A percentile compares a stretch with the other conserved stretches of the same genome.
Conservation (phyloP, 2,888 invertebrate species). For the Cristatella mucedo region DNA sequence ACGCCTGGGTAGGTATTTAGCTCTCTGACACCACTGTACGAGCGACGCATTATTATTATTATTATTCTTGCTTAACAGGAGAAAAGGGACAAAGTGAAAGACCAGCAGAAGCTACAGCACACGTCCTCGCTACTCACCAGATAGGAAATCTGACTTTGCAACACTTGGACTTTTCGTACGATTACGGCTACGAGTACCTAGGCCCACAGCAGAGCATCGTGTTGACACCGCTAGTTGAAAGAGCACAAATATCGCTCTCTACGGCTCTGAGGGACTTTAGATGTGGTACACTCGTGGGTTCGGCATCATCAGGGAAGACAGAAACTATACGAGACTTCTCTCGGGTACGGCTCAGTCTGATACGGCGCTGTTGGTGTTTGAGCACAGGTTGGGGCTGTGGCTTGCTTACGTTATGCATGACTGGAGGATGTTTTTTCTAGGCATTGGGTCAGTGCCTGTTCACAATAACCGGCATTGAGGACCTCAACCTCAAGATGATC, state of each 20-base stretch:
- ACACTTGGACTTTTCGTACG: too few relatives aligned
- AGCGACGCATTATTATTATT: too few relatives aligned
- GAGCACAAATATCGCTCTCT: slow-evolving; percentile 28
- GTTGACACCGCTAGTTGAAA: slow-evolving; percentile 30
- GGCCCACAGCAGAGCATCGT: slow-evolving; percentile 23
- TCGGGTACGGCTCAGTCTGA: slow-evolving; percentile 18
- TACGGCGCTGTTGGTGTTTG: neutral
- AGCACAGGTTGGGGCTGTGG: neutral
- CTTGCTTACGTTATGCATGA: too few relatives aligned
- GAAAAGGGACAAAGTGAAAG: too few relatives aligned
- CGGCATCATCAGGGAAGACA: slow-evolving; percentile 28
- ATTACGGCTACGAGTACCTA: slow-evolving; percentile 25
- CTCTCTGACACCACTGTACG: too few relatives aligned
- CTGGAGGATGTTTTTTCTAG: slow-evolving; percentile 17
- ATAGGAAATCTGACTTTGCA: too few relatives aligned
- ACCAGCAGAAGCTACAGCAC: too few relatives aligned
- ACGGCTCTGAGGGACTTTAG: slow-evolving; percentile 29
- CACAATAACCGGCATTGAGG: slow-evolving; percentile 24
- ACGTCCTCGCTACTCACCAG: too few relatives aligned
- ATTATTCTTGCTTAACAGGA: too few relatives aligned
- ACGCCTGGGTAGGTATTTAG: too few relatives aligned
- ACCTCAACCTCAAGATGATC: slow-evolving; percentile 24
- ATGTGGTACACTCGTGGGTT: slow-evolving; percentile 30
- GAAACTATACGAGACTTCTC: slow-evolving; percentile 29
- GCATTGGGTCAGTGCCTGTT: slow-evolving; percentile 27